phyloP scores from a whole-genome alignment of 1,140 invertebrate species.

The Chlorops oryzae region DNA sequence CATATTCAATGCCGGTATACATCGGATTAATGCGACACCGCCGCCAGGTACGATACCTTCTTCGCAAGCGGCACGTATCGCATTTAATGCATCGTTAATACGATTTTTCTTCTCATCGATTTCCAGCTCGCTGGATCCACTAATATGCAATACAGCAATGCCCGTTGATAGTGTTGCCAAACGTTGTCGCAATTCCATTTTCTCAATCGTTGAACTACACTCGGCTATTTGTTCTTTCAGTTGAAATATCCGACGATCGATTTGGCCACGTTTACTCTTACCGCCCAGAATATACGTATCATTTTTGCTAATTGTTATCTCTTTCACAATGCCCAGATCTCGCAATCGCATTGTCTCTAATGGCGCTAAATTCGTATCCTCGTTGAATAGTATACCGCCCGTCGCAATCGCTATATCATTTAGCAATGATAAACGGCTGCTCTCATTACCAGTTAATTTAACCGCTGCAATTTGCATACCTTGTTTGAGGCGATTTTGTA shows the following conservation, averaged over 20 bases:
- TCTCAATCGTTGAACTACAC: slow-evolving; percentile 66
- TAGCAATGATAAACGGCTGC: slow-evolving; percentile 62
- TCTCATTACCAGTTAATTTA: slow-evolving; percentile 68
- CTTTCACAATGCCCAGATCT: slow-evolving; percentile 59
- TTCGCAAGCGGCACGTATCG: slow-evolving; percentile 32
- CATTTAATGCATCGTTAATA: slow-evolving; percentile 40
- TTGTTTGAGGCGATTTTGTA: slow-evolving; percentile 68
- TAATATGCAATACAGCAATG: slow-evolving; percentile 54
- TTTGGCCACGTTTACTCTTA: slow-evolving; percentile 55
- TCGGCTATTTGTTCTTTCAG: slow-evolving; percentile 63
- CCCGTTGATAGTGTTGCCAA: slow-evolving; percentile 63
- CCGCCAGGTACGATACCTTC: slow-evolving; percentile 46
- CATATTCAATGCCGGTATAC: slow-evolving; percentile 26
- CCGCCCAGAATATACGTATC: slow-evolving; percentile 44
- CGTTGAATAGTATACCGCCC: slow-evolving; percentile 64
- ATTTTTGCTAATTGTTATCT: slow-evolving; percentile 66
- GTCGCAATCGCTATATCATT: slow-evolving; percentile 64
- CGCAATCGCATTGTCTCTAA: slow-evolving; percentile 58
- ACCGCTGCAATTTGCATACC: slow-evolving; percentile 65
- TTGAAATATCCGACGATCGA: slow-evolving; percentile 58
- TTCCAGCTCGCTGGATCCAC: slow-evolving; percentile 39
- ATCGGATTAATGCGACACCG: slow-evolving; percentile 36
- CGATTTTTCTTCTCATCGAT: slow-evolving; percentile 41
- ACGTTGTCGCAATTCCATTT: slow-evolving; percentile 66
- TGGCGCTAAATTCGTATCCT: slow-evolving; percentile 61